A percentile compares a stretch with the other conserved stretches of the same genome.
Evolutionary conservation across 1,140 invertebrate species (phyloP).

Genomic region (Drosophila suzukii): DNA sequence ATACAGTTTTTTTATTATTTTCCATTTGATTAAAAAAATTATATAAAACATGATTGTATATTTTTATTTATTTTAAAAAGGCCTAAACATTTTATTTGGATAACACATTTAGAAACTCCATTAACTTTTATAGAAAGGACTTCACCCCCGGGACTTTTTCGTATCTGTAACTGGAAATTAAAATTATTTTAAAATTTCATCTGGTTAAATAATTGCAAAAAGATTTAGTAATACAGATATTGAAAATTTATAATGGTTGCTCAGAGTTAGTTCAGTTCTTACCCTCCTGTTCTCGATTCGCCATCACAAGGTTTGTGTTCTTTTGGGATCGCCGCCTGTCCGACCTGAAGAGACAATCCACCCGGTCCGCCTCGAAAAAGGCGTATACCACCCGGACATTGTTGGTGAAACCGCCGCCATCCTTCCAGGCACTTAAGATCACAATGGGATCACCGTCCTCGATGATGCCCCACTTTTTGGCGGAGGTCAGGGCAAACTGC

Average conservation of each 20-base stretch:
- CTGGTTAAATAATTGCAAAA: no score
- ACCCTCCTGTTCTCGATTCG: slow-evolving; percentile 1
- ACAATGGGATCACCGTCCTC: slow-evolving; percentile 94
- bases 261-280: not conserved
- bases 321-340: slow-evolving; percentile 42
- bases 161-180: slow-evolving; percentile 6
- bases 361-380: slow-evolving; percentile 79
- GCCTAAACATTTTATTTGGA: not conserved
- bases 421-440: slow-evolving; percentile 97
- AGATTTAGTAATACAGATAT: no score
- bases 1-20: no score
- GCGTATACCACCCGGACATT: slow-evolving; percentile 96
- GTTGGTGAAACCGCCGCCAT: slow-evolving; percentile 98
- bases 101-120: not conserved
- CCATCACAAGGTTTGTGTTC: slow-evolving; percentile 37
- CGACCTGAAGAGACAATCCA: slow-evolving; percentile 60
- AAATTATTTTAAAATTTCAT: no score
- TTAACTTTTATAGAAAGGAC: not conserved
- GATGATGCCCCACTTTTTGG: slow-evolving; percentile 93
- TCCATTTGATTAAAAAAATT: no score
- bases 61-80: no score
- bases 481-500: slow-evolving; percentile 93
- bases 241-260: no score
- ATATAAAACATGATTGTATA: no score
- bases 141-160: slow-evolving; percentile 1